Conservation (phyloP, 2,797 vertebrate species). For the Morelia viridis region DNA sequence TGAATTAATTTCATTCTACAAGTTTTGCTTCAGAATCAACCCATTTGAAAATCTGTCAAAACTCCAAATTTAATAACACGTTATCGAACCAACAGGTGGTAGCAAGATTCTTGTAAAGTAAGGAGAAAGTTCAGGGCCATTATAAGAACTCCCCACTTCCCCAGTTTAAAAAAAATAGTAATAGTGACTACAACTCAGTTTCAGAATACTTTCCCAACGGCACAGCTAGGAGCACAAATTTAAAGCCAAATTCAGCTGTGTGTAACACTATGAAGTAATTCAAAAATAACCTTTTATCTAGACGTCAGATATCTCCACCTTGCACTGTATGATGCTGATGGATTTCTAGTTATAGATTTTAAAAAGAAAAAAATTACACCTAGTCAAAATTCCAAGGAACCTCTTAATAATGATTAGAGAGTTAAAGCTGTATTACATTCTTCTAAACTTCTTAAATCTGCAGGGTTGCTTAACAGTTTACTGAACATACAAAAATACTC, state of each 20-base stretch:
- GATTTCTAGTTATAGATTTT: not conserved
- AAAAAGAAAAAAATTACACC: not conserved
- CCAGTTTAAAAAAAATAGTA: not conserved
- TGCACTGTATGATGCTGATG: not conserved
- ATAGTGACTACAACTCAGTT: not conserved
- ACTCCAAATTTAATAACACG: not conserved
- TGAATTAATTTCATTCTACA: not conserved
- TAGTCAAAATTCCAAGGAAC: slow-evolving; percentile 27
- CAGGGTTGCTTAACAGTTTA: not conserved
- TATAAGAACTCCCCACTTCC: not conserved
- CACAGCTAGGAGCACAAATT: not conserved
- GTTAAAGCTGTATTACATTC: slow-evolving; percentile 13
- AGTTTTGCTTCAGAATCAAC: not conserved
- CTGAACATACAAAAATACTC: not conserved
- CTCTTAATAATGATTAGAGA: slow-evolving; percentile 37
- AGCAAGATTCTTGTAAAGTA: not conserved
- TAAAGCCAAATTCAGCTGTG: not conserved
- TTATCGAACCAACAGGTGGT: not conserved
- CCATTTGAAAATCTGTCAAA: not conserved
- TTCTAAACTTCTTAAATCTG: slow-evolving; percentile 40
- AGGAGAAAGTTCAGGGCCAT: not conserved
- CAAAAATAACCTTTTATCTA: not conserved
- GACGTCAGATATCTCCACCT: not conserved
- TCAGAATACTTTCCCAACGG: not conserved
- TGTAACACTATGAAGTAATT: not conserved